These are phyloP conservation scores for Apis florea DNA, from an alignment of 1,140 invertebrate genomes.

Conservation along the genomic window DNA sequence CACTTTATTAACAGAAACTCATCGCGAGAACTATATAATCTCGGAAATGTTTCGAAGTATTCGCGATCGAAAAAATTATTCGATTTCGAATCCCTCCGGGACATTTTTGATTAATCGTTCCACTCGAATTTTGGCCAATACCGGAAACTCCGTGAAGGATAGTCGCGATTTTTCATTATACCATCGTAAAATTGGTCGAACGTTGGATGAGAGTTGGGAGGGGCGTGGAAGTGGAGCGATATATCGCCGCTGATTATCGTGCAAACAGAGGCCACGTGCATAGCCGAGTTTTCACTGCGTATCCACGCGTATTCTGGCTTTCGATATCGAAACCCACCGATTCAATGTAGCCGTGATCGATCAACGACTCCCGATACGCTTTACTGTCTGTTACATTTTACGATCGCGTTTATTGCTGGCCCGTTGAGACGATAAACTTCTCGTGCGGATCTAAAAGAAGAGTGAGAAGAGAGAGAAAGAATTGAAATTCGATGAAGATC, in stretches of 20 bases:
- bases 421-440: too few species aligned
- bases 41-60: background rate
- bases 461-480: background rate
- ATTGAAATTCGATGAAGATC: background rate
- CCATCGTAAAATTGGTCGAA: background rate
- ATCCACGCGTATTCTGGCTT: background rate
- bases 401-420: background rate
- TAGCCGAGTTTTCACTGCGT: background rate
- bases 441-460: too few species aligned
- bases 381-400: constrained; percentile 5
- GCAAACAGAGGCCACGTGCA: background rate
- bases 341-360: background rate
- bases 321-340: background rate
- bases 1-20: background rate
- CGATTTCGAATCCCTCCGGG: background rate
- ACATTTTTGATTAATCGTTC: background rate
- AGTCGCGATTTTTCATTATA: constrained; percentile 14
- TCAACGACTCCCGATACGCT: background rate
- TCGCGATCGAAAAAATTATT: background rate
- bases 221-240: background rate
- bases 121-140: background rate
- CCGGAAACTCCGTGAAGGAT: background rate
- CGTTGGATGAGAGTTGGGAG: background rate
- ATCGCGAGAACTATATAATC: background rate
- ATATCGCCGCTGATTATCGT: background rate